Evolutionary conservation across 1,140 invertebrate genomes (phyloP).

Genomic region (Brachystomella parvula): DNA sequence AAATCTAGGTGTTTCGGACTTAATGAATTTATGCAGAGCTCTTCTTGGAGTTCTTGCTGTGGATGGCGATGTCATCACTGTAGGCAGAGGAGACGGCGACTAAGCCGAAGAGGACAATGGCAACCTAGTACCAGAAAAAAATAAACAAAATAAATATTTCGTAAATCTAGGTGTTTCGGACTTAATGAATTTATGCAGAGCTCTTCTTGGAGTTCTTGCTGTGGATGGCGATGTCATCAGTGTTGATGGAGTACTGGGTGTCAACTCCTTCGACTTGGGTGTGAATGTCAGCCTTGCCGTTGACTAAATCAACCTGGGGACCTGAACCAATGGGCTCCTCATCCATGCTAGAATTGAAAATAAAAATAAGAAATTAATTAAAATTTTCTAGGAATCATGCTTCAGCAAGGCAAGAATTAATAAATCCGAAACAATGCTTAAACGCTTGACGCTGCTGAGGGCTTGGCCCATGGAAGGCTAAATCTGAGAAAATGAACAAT

Average conservation of each 20-base stretch:
- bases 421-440: no score
- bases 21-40: neutral
- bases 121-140: neutral
- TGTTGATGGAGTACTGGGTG: conserved; percentile 43
- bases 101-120: neutral
- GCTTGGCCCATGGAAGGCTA: no score
- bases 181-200: neutral
- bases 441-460: no score
- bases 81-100: neutral
- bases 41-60: neutral
- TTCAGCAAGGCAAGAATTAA: no score
- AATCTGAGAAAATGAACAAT: no score
- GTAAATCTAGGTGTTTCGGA: neutral
- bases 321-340: conserved; percentile 47
- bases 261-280: conserved; percentile 41
- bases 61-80: conserved; percentile 38
- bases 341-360: conserved; percentile 43
- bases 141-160: neutral
- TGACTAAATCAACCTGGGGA: conserved; percentile 43
- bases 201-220: neutral
- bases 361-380: no score
- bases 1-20: neutral
- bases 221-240: conserved; percentile 38
- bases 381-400: no score
- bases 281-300: conserved; percentile 46